Conservation (phyloP, 2,888 invertebrate species). For the Macrosoma leucophasiata region DNA sequence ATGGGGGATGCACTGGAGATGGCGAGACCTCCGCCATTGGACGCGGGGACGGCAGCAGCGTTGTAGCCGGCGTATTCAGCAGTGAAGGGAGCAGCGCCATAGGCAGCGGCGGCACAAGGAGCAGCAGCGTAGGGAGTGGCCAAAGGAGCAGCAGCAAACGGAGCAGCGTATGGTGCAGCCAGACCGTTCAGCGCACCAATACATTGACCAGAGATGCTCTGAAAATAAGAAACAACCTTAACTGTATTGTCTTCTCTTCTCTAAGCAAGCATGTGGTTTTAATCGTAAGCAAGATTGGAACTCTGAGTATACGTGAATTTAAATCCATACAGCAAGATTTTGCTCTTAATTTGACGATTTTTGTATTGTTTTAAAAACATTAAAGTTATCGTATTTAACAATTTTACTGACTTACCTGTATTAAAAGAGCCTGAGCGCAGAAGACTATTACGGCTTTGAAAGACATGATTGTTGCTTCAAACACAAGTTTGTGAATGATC, state of each 20-base stretch:
- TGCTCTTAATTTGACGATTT: too few relatives aligned
- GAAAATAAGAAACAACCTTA: slow-evolving; percentile 9
- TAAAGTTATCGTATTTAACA: too few relatives aligned
- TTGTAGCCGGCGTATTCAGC: slow-evolving; percentile 2
- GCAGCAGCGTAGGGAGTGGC: slow-evolving; percentile 13
- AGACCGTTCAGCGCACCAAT: slow-evolving; percentile 14
- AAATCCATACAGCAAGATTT: too few relatives aligned
- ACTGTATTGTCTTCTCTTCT: too few relatives aligned
- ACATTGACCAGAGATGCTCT: slow-evolving; percentile 28
- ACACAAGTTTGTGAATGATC: slow-evolving; percentile 8
- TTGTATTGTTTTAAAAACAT: too few relatives aligned
- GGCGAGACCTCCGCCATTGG: slow-evolving; percentile 22
- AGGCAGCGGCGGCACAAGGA: slow-evolving; percentile 2
- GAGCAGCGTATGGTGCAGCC: slow-evolving; percentile 5
- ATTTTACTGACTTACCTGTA: too few relatives aligned
- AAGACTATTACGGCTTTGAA: slow-evolving; percentile 27
- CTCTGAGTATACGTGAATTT: too few relatives aligned
- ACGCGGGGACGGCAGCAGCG: slow-evolving; percentile 20
- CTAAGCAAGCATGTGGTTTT: too few relatives aligned
- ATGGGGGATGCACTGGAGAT: slow-evolving; percentile 34
- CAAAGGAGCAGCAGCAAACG: slow-evolving; percentile 3
- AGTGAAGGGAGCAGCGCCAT: slow-evolving; percentile 6
- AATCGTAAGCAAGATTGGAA: too few relatives aligned
- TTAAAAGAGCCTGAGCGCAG: slow-evolving; percentile 31
- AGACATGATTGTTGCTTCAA: slow-evolving; percentile 25